Evolutionary conservation across 2,113 vertebrate species (phyloP), one percentile per base, ranked within the genome.

Genomic region (Morone saxatilis): DNA sequence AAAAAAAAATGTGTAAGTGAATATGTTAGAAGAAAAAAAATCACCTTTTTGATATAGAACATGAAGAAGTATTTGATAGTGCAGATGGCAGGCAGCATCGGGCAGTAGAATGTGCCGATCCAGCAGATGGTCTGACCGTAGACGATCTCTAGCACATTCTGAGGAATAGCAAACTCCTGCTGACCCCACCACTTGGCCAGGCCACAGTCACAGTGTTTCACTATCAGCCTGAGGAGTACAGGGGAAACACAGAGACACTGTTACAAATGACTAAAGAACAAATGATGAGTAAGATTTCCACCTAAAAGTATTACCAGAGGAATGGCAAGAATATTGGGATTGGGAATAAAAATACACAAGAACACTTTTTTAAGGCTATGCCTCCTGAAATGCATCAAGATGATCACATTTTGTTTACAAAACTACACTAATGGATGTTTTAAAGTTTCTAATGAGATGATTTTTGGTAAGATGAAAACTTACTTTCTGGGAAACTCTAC

Each of bases 101-200:
- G 98, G 59, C 97, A 97, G 94, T 98, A 99, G 92, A 97, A 99
- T 0, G 97, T 96, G 63, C 98, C 98, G 0, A 99, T 98, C 98
- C 98, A 99, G 92, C 98, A 99, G 83, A 99, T 97, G 16, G 98
- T 99, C 85, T 99, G 98, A 4, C 98, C 98, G 0, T 99, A 99
- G 63, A 99, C 94, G 0, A 99, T 98, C 73, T 97, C 97, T 59
- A 99, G 92, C 2, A 99, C 97, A 0, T 97, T 99, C 73, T 98
- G 96, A 53, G 98, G 97, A 87, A 99, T 97, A 41, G 87, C 91
- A 78, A 99, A 99, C 77, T 99, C 97, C 91, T 96, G 96, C 87
- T 96, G 93, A 0, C 98, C 97, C 93, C 91, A 97, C 96, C 96
- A 97, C 85, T 95, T 94, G 43, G 95, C 73, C 70, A 94, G 86